These are phyloP conservation scores for Prinia subflava DNA, from an alignment of 2,113 vertebrate genomes.

Conservation along the genomic window DNA sequence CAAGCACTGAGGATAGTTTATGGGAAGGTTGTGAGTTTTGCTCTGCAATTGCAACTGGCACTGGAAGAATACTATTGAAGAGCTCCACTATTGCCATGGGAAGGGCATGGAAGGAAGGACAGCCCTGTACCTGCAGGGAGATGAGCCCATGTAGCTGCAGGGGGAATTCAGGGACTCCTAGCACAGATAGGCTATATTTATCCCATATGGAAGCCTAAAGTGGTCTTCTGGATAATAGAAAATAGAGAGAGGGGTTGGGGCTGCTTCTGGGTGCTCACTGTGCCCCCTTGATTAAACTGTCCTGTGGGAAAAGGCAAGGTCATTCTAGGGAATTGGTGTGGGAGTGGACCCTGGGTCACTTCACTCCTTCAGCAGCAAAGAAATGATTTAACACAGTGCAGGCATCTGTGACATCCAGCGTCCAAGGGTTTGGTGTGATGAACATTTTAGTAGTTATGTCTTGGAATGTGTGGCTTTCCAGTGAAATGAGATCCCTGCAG, in stretches of 20 bases:
- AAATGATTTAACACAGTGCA: slow-evolving; percentile 1
- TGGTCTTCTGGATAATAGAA: not conserved
- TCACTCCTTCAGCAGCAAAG: not conserved
- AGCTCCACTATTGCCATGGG: not conserved
- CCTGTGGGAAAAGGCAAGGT: not conserved
- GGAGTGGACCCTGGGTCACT: not conserved
- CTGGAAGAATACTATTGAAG: not conserved
- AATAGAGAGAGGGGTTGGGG: not conserved
- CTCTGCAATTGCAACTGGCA: not conserved
- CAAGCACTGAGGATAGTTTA: not conserved
- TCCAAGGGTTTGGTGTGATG: not conserved
- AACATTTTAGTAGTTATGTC: not conserved
- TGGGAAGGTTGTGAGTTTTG: not conserved
- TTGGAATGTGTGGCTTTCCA: not conserved
- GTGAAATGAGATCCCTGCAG: not conserved
- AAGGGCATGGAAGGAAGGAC: not conserved
- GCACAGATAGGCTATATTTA: not conserved
- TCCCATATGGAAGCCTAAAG: not conserved
- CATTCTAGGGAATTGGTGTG: not conserved
- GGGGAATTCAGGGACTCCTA: not conserved
- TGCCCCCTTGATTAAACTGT: not conserved
- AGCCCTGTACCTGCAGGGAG: not conserved
- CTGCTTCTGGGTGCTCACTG: not conserved
- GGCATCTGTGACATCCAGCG: not conserved
- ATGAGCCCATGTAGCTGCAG: not conserved